Base-by-base conservation (phyloP, 2,888 invertebrate genomes). In the Eucriotettix oculatus region DNA sequence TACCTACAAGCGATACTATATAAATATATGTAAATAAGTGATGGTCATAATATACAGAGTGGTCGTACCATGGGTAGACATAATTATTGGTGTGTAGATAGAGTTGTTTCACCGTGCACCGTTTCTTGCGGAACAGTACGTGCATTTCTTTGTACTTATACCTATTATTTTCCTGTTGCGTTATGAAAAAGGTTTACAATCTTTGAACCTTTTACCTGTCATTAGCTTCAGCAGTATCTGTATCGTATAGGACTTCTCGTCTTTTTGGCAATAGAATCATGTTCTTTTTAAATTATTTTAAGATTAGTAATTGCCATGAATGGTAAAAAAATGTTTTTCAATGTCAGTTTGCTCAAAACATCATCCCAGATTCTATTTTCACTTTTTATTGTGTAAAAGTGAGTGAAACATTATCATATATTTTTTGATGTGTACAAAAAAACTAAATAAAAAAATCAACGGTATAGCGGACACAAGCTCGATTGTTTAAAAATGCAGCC, bases 351-450 rank as follows among this genome's bases (percentile, higher is more conserved):
- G 66, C 66, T 66, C 66, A 66, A 66, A 64, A 63, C 52, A 59
- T 65, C 64, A 62, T 64, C 65, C 64, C 64, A 65, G 63, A 65
- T 66, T 65, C 63, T 64, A 65, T 66, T 66, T 66, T 65, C 64
- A 64, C 63, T 63, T 66, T 66, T 66, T 63, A 63, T 64, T 64
- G 60, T 62, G 59, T 63, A 60, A 61, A 62, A 63, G 64, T 62
- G 61, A 63, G 61, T 63, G 62, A 63, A 65, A 61, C 61, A 61
- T 62, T 62, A 61, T 61, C 29, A 63, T 64, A 64, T 65, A 65
- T 65, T 66, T 66, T 64, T 66, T 66, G 66, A 66, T 66, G 66
- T 65, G 64, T 66, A 65, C 65, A 66, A 64, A 65, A 57, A 60
- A 58, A 59, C 42, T 52, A 58, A 60, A 29, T 41, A 57, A 40